Base-by-base conservation (phyloP, 30 jellyfish, hydroid and myxozoan species). In the Cassiopea xamachana region DNA sequence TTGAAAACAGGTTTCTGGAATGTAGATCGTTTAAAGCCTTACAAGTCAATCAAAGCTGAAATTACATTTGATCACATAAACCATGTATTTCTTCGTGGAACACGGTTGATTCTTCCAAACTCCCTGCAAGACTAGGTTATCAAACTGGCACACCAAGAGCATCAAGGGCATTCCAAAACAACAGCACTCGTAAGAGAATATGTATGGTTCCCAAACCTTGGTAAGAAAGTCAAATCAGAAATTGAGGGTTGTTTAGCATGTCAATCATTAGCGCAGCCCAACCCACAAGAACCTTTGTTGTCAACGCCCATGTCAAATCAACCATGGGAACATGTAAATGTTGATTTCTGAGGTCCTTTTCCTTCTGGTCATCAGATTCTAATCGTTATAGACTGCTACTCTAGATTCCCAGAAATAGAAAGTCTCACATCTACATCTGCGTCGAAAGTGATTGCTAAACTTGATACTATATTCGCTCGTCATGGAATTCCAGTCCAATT, bases 401-500 rank as follows among this genome's bases (percentile, higher is more conserved):
- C 78, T 14, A 47, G 90, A 46, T 90, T n/a, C 60, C 94, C 97
- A 76, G 97, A 46, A 15, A 94, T 81, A 7, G 97, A 90, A 58
- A 90, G 83, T 73, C 75, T 90, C 43, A 82, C 68, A 50, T 90
- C 97, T 1, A 83, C 88, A 76, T 45, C 59, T 68, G 73, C 67
- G 19, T 43, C 76, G 8, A 88, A 49, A 18, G 97, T 77, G 44
- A 49, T 88, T 68, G 87, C 92, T 39, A 70, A 87, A 10, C 64
- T 55, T 10, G 81, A 80, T 44, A 5, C 49, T 19, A 80, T 80
- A 12, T 80, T 80, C 55, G 88, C 88, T 14, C 45, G 47, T 7
- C 88, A 80, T 80, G 88, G 91, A 7, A 60, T 60, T 15, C 82
- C 71, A 15, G 68, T 19, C 71, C 61, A 60, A 60, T 4, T 82